These are phyloP conservation scores for Loris lydekkerianus DNA, from an alignment of 2,797 vertebrate genomes.

Conservation along the genomic window DNA sequence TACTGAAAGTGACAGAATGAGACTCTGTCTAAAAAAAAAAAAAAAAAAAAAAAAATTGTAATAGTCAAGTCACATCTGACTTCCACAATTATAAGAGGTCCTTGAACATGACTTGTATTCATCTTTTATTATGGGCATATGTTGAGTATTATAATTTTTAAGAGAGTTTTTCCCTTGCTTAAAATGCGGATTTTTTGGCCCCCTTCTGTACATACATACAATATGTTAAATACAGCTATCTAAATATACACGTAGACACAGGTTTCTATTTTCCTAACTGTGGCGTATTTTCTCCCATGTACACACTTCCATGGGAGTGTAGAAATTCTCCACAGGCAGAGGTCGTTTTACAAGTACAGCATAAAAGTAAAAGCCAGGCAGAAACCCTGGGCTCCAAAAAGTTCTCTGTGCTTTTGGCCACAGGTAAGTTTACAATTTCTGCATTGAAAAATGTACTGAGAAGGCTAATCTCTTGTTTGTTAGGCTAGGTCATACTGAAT, in stretches of 20 bases:
- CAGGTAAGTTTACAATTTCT: neutral
- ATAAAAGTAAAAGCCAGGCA: neutral
- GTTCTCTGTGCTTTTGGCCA: too few relatives aligned
- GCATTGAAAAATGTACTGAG: neutral
- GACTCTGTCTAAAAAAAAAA: too few relatives aligned
- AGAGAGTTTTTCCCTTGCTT: too few relatives aligned
- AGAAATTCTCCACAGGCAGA: neutral
- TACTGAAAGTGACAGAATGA: too few relatives aligned
- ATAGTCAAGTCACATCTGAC: too few relatives aligned
- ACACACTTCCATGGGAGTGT: neutral
- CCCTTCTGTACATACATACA: neutral
- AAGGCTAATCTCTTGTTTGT: neutral
- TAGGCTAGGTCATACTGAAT: neutral
- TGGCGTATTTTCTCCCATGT: neutral
- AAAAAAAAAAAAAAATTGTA: too few relatives aligned
- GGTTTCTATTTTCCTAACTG: neutral
- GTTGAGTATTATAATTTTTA: too few relatives aligned
- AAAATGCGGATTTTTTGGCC: too few relatives aligned
- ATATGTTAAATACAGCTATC: neutral
- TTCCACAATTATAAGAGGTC: too few relatives aligned
- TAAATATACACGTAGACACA: neutral
- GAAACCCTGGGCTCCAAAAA: accelerated
- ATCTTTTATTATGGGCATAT: too few relatives aligned
- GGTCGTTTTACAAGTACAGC: neutral
- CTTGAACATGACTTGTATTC: too few relatives aligned